These are phyloP conservation scores for Struthidea cinerea DNA, from an alignment of 2,113 vertebrate genomes.

Conservation along the genomic window DNA sequence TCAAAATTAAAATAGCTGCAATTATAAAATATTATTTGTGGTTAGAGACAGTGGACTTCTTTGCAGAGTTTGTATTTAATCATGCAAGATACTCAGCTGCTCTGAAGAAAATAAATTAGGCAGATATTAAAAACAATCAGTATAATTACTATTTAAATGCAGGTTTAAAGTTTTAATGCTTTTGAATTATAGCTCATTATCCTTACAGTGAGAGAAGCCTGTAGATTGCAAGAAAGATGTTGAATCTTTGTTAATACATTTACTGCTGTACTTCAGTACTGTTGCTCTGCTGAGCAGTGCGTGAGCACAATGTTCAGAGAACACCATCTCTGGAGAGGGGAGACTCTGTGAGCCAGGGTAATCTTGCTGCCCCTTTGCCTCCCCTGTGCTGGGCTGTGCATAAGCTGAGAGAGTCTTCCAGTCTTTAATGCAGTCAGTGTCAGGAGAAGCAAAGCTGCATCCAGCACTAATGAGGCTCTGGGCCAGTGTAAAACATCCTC, in stretches of 20 bases:
- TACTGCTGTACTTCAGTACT: background rate
- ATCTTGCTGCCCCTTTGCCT: background rate
- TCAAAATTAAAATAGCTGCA: conserved; percentile 43
- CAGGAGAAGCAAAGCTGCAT: background rate
- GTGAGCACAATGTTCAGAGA: background rate
- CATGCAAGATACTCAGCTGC: conserved; percentile 2
- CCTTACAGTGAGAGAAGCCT: background rate
- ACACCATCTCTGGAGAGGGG: background rate
- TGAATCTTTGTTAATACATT: background rate
- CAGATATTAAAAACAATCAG: conserved; percentile 22
- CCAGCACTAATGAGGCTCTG: background rate
- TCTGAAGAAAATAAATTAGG: background rate
- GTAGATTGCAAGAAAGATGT: background rate
- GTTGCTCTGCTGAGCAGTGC: background rate
- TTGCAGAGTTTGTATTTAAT: conserved; percentile 2
- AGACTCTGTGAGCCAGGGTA: accelerated
- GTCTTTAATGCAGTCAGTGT: background rate
- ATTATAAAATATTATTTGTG: conserved; percentile 36
- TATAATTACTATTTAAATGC: conserved; percentile 30
- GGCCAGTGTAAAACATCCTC: background rate
- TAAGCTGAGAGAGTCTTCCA: background rate
- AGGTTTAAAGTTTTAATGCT: conserved; percentile 1
- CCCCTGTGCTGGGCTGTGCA: background rate
- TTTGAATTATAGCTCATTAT: conserved; percentile 40
- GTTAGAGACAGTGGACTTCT: background rate